A percentile compares a stretch with the other conserved stretches of the same genome.
Conservation (phyloP, 2,113 vertebrate genomes). For the Tretioscincus oriximinensis region DNA sequence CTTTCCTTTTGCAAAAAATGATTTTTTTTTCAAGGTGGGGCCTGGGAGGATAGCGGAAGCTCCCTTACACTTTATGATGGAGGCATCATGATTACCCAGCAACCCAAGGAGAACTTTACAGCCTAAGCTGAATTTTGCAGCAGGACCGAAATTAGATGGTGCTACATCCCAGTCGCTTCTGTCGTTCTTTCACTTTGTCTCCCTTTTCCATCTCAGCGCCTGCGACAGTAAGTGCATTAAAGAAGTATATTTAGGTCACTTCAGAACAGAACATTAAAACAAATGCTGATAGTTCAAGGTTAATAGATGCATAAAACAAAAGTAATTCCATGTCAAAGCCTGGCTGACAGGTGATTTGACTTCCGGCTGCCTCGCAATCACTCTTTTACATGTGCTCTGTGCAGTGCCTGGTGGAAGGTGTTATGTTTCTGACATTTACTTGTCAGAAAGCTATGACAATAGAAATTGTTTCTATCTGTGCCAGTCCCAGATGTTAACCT, state of each 20-base stretch:
- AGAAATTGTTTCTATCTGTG: constrained; percentile 83
- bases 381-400: constrained; percentile 77
- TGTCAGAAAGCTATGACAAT: constrained; percentile 81
- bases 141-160: not conserved
- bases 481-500: constrained; percentile 80
- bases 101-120: too few relatives aligned
- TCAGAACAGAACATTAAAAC: constrained; percentile 79
- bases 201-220: constrained; percentile 44
- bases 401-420: constrained; percentile 71
- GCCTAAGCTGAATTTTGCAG: too few relatives aligned
- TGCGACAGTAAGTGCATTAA: constrained; percentile 63
- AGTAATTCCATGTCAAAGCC: constrained; percentile 82
- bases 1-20: too few relatives aligned
- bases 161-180: not conserved
- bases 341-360: constrained; percentile 84
- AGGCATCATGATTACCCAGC: too few relatives aligned
- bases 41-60: too few relatives aligned
- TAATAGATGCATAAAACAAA: constrained; percentile 87
- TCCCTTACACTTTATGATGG: too few relatives aligned
- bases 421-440: constrained; percentile 82
- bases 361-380: constrained; percentile 78
- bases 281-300: constrained; percentile 85
- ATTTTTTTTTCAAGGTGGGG: too few relatives aligned
- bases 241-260: constrained; percentile 78
- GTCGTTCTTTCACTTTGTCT: not conserved